Conservation (phyloP, 2,113 vertebrate species). For the Oreochromis tanganicae region DNA sequence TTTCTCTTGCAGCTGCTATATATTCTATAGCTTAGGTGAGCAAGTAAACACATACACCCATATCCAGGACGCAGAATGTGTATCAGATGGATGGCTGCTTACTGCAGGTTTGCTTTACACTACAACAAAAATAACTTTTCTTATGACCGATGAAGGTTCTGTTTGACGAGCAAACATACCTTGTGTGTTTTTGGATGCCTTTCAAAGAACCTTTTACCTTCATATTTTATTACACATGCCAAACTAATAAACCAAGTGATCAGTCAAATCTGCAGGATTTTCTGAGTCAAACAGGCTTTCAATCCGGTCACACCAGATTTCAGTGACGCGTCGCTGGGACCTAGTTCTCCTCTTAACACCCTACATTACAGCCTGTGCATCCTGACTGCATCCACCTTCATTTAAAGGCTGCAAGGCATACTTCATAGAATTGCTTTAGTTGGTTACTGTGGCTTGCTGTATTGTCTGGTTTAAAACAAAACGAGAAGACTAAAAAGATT, state of each 20-base stretch:
- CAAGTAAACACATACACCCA: background rate
- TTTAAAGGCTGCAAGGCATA: accelerated
- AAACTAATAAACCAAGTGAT: background rate
- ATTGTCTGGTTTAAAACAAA: background rate
- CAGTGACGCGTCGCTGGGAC: accelerated
- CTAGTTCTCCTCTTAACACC: background rate
- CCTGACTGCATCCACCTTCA: background rate
- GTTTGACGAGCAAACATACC: background rate
- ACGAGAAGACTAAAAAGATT: background rate
- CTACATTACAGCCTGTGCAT: background rate
- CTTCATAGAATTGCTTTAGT: background rate
- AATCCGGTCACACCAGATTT: background rate
- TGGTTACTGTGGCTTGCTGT: background rate
- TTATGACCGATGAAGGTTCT: background rate
- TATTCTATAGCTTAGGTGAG: background rate
- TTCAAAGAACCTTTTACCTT: background rate
- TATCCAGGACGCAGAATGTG: background rate
- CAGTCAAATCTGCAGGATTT: background rate
- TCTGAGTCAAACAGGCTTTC: background rate
- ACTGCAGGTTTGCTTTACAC: background rate
- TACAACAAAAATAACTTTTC: background rate
- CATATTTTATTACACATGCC: background rate
- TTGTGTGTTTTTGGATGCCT: background rate
- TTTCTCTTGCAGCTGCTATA: background rate
- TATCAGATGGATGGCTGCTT: background rate